phyloP scores from a whole-genome alignment of 2,888 invertebrate species.

The Spodoptera picta region DNA sequence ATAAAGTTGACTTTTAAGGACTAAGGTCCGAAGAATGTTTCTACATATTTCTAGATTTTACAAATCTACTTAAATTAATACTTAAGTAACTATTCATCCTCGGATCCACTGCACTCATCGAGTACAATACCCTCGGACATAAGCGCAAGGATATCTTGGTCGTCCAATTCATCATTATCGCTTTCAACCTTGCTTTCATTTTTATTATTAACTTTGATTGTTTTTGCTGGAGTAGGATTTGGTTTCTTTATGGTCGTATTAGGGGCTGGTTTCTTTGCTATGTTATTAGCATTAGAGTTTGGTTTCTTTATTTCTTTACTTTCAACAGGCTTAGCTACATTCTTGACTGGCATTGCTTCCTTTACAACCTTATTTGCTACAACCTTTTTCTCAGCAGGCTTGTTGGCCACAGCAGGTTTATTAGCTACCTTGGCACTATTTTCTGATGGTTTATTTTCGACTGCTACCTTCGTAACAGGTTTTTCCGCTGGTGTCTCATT shows the following conservation, averaged over 20 bases:
- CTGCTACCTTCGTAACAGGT: neutral
- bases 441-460: neutral
- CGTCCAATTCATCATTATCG: slow-evolving; percentile 76
- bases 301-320: slow-evolving; percentile 21
- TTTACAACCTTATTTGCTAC: neutral
- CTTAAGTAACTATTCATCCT: slow-evolving; percentile 62
- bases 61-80: neutral
- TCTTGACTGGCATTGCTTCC: neutral
- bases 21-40: neutral
- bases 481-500: neutral
- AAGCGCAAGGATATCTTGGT: slow-evolving; percentile 77
- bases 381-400: neutral
- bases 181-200: slow-evolving; percentile 30
- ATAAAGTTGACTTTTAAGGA: neutral
- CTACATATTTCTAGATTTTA: slow-evolving; percentile 9
- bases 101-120: slow-evolving; percentile 80
- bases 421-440: neutral
- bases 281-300: slow-evolving; percentile 10
- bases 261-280: slow-evolving; percentile 9
- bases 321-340: neutral
- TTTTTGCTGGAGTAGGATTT: slow-evolving; percentile 4
- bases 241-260: slow-evolving; percentile 20
- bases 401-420: slow-evolving; percentile 9
- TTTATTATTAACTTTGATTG: slow-evolving; percentile 1
- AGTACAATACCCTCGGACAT: slow-evolving; percentile 77